phyloP scores from a whole-genome alignment of 2,113 vertebrate genomes.

The Eidolon helvum region DNA sequence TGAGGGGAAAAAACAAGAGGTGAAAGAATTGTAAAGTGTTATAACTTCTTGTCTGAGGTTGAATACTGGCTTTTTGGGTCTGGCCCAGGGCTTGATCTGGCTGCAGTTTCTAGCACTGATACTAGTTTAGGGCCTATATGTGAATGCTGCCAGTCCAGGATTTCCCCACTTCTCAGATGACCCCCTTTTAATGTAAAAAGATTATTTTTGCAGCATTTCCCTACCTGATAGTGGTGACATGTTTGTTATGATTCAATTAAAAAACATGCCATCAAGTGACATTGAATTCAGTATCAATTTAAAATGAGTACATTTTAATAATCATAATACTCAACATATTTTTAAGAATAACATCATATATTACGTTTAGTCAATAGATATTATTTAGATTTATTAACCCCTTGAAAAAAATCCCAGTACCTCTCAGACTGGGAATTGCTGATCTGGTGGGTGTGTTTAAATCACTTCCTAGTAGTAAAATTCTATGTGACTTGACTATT shows the following conservation, averaged over 20 bases:
- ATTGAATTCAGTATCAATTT: not conserved
- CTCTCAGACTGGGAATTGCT: not conserved
- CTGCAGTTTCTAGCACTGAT: rapidly evolving
- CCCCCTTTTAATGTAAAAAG: not conserved
- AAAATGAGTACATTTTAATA: not conserved
- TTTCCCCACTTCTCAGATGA: not conserved
- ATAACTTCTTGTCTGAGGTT: not conserved
- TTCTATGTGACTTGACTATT: not conserved
- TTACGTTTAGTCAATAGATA: not conserved
- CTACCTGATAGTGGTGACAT: not conserved
- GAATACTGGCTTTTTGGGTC: not conserved
- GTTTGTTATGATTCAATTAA: not conserved
- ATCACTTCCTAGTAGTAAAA: not conserved
- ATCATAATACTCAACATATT: not conserved
- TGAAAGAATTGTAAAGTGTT: not conserved
- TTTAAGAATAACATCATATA: not conserved
- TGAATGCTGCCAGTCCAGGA: not conserved
- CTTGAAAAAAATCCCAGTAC: not conserved
- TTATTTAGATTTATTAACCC: not conserved
- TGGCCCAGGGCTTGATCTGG: not conserved
- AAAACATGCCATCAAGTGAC: not conserved
- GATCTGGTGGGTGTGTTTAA: not conserved
- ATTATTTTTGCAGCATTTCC: not conserved
- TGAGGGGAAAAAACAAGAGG: not conserved
- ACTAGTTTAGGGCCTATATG: not conserved